phyloP scores from a whole-genome alignment of 2,888 invertebrate species.

The Anthophora plumipes region DNA sequence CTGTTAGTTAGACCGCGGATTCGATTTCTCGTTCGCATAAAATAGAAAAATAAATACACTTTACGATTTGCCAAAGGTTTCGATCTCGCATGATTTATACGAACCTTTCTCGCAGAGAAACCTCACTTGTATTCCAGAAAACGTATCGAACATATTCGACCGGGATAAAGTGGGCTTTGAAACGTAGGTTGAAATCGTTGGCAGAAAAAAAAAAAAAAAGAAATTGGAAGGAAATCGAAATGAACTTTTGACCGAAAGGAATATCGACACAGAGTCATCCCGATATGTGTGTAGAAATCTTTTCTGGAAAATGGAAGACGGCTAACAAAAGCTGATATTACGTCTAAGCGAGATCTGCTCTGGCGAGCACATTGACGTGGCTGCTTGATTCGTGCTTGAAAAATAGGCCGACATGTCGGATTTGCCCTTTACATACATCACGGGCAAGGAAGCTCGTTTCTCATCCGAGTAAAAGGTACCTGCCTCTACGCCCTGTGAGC shows the following conservation, averaged over 20 bases:
- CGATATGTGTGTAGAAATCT: slow-evolving; percentile 39
- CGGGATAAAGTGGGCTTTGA: background rate
- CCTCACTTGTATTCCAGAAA: background rate
- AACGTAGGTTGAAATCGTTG: background rate
- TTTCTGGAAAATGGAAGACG: slow-evolving; percentile 38
- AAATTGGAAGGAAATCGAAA: slow-evolving; percentile 10
- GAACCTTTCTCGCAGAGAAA: background rate
- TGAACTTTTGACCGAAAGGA: slow-evolving; percentile 3
- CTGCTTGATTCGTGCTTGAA: slow-evolving; percentile 47
- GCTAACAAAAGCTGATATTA: slow-evolving; percentile 49
- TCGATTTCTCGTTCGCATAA: background rate
- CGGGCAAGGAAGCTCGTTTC: slow-evolving; percentile 14
- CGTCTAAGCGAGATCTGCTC: slow-evolving; percentile 37
- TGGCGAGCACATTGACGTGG: slow-evolving; percentile 23
- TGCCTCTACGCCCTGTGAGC: background rate
- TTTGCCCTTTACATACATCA: slow-evolving; percentile 39
- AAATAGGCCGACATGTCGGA: slow-evolving; percentile 57
- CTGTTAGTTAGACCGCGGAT: background rate
- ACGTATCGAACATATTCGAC: slow-evolving; percentile 14
- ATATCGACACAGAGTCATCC: too few species aligned
- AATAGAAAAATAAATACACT: background rate
- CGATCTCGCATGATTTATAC: background rate
- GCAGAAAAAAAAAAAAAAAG: background rate
- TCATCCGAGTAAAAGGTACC: background rate
- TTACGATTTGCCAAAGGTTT: background rate